Percentiles rank a stretch among this genome's conserved stretches.
Evolutionary conservation across 2,888 invertebrate genomes (phyloP).

Genomic region (Apamea sordens): DNA sequence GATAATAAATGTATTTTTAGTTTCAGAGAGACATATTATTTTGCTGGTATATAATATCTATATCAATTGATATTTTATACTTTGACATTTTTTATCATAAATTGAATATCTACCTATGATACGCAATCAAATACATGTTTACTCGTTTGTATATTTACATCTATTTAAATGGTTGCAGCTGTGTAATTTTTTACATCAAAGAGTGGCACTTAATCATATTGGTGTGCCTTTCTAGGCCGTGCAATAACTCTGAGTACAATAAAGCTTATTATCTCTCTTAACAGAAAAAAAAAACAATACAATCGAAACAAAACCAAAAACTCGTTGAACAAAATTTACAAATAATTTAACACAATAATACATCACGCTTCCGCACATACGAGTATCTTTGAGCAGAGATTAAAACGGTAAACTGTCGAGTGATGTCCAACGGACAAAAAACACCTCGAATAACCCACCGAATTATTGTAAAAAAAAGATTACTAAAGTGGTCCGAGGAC

Average conservation of each 20-base stretch:
- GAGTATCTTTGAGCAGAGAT: constrained; percentile 80
- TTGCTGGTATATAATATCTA: background rate
- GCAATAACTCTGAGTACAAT: constrained; percentile 8
- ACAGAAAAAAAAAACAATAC: constrained; percentile 40
- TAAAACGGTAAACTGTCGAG: constrained; percentile 82
- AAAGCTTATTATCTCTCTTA: constrained; percentile 28
- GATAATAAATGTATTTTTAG: constrained; percentile 2
- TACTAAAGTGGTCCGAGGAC: constrained; percentile 76
- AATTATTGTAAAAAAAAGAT: constrained; percentile 82
- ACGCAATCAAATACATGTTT: background rate
- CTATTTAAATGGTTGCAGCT: background rate
- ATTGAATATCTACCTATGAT: background rate
- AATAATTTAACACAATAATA: constrained; percentile 79
- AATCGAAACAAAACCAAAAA: constrained; percentile 61
- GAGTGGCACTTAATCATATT: background rate
- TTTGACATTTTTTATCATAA: background rate
- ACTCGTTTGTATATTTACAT: background rate
- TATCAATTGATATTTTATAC: background rate
- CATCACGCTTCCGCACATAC: constrained; percentile 80
- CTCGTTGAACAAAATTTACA: constrained; percentile 73
- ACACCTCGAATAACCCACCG: constrained; percentile 79
- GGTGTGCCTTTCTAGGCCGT: background rate
- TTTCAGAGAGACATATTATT: background rate
- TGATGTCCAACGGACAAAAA: constrained; percentile 80
- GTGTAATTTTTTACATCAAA: background rate